A percentile compares a stretch with the other conserved stretches of the same genome.
Conservation (phyloP, 2,888 invertebrate genomes). For the Apotomis capreana region DNA sequence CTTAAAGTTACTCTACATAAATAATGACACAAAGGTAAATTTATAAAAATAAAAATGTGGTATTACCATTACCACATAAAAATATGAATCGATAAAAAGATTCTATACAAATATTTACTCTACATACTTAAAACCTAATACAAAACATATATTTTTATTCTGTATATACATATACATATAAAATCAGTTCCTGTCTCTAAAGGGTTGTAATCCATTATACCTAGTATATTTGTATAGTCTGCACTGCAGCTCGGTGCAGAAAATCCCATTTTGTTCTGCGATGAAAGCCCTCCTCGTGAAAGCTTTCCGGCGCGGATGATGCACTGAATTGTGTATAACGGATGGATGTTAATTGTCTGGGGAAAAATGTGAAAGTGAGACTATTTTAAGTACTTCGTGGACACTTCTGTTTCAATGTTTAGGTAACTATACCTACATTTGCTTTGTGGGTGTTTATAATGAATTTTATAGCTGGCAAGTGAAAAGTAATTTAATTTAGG, state of each 20-base stretch:
- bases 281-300: slow-evolving; percentile 28
- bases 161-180: background rate
- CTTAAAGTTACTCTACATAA: no score
- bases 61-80: no score
- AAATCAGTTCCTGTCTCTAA: background rate
- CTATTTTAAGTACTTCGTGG: background rate
- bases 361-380: background rate
- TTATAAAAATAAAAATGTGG: no score
- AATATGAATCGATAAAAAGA: no score
- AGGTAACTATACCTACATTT: no score
- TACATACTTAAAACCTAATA: no score
- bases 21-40: no score
- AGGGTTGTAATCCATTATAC: slow-evolving; percentile 2
- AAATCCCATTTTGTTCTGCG: slow-evolving; percentile 15
- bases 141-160: no score
- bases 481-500: no score
- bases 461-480: no score
- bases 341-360: slow-evolving; percentile 18
- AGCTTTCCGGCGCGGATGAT: slow-evolving; percentile 28
- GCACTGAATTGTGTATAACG: slow-evolving; percentile 14
- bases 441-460: no score
- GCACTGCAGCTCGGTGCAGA: slow-evolving; percentile 7
- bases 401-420: background rate
- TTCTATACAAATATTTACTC: no score
- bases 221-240: background rate